A percentile compares a stretch with the other conserved stretches of the same genome.
Conservation (phyloP, 2,113 vertebrate species). For the Aegotheles bennettii region DNA sequence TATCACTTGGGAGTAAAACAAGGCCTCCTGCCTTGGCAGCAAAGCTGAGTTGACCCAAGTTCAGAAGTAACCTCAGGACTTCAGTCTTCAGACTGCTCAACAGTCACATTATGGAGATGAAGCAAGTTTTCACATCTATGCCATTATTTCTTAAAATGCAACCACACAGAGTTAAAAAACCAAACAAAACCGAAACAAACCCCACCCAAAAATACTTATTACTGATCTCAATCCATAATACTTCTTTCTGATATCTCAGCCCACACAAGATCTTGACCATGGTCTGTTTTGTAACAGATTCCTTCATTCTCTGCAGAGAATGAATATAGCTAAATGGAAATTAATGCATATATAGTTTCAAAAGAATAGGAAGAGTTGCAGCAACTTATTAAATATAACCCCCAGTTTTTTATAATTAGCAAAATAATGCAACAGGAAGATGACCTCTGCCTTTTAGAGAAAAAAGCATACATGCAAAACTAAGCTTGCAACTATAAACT, state of each 20-base stretch:
- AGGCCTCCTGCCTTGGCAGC: neutral
- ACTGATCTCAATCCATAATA: neutral
- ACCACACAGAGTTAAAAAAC: neutral
- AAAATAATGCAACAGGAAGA: neutral
- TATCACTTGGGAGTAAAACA: neutral
- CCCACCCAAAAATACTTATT: neutral
- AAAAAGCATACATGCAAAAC: neutral
- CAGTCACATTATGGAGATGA: neutral
- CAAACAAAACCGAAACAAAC: neutral
- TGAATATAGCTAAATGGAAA: neutral
- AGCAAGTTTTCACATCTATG: neutral
- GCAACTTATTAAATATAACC: neutral
- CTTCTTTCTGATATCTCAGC: neutral
- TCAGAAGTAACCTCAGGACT: conserved; percentile 9
- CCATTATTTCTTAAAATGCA: neutral
- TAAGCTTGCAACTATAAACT: neutral
- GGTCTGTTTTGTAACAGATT: neutral
- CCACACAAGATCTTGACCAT: neutral
- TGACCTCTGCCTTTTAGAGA: neutral
- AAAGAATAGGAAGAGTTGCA: neutral
- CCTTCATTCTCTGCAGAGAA: neutral
- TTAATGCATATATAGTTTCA: neutral
- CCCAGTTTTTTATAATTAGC: neutral
- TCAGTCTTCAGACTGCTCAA: neutral
- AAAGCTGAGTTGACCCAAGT: neutral